A percentile compares a stretch with the other conserved stretches of the same genome.
These are phyloP conservation scores for Eutolmus rufibarbis DNA, from an alignment of 2,888 invertebrate genomes.

Conservation along the genomic window DNA sequence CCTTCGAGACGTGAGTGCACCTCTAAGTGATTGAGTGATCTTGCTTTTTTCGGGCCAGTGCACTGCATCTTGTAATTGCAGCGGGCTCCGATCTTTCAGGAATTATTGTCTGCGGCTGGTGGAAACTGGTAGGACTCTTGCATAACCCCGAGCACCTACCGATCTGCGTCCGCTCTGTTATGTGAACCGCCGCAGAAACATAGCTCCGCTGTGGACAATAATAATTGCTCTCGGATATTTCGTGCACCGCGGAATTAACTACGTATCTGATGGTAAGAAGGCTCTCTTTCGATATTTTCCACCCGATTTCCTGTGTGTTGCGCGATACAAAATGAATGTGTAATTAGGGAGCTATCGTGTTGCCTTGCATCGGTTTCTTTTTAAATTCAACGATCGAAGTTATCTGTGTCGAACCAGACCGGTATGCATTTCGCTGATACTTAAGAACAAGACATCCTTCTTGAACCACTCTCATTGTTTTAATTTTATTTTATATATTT, in stretches of 20 bases:
- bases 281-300: not conserved
- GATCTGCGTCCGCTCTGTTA: not conserved
- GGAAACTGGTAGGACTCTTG: not conserved
- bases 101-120: not conserved
- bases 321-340: not conserved
- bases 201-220: constrained; percentile 11
- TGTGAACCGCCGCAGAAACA: not conserved
- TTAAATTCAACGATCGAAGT: not conserved
- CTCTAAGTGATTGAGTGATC: not conserved
- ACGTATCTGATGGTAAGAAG: constrained; percentile 1
- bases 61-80: not conserved
- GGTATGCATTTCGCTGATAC: not conserved
- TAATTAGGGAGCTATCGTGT: not conserved
- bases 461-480: not conserved
- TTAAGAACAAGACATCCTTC: not conserved
- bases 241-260: constrained; percentile 1
- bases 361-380: not conserved
- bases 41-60: not conserved
- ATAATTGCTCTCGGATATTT: constrained; percentile 21
- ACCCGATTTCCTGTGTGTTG: constrained; percentile 17
- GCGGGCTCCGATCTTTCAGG: not conserved
- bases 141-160: constrained; percentile 1
- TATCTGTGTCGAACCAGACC: not conserved
- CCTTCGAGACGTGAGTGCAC: not conserved
- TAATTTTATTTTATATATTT: not conserved